Percentiles rank a stretch among this genome's conserved stretches.
Conservation (phyloP, 2,888 invertebrate species). For the Arctia plantaginis region DNA sequence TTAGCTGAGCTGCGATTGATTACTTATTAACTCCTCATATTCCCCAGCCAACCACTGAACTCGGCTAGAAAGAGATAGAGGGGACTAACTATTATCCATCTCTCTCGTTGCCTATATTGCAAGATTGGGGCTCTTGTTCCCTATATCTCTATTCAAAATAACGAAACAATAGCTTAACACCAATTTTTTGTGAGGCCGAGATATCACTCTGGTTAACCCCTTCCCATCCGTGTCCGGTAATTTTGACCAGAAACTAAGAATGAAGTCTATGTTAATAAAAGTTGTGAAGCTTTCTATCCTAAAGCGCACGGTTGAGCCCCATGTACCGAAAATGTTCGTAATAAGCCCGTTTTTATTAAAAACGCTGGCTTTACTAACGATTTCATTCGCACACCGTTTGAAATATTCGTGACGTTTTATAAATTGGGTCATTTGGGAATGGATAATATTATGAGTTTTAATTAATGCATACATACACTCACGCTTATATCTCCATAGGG, state of each 20-base stretch:
- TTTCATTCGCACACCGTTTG: slow-evolving; percentile 4
- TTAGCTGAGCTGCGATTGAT: too few species aligned
- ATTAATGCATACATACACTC: neutral
- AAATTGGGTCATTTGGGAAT: neutral
- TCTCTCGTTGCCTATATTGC: too few species aligned
- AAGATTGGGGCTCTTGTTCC: too few species aligned
- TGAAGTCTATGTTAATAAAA: neutral
- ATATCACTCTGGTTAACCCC: too few species aligned
- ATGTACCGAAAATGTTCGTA: slow-evolving; percentile 7
- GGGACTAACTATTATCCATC: too few species aligned
- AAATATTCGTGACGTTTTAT: slow-evolving; percentile 2
- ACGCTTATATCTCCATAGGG: neutral
- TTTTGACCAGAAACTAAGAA: neutral
- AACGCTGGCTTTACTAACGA: slow-evolving; percentile 1
- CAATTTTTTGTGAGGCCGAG: too few species aligned
- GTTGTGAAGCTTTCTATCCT: neutral
- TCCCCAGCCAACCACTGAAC: too few species aligned
- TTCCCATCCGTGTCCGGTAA: too few species aligned
- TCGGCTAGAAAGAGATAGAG: too few species aligned
- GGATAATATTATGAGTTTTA: neutral
- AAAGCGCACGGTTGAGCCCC: slow-evolving; percentile 3
- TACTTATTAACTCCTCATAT: too few species aligned
- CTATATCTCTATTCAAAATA: too few species aligned
- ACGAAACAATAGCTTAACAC: too few species aligned
- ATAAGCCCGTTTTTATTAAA: slow-evolving; percentile 17